A percentile compares a stretch with the other conserved stretches of the same genome.
Evolutionary conservation across 2,888 invertebrate genomes (phyloP).

Genomic region (Halocaridina rubra): DNA sequence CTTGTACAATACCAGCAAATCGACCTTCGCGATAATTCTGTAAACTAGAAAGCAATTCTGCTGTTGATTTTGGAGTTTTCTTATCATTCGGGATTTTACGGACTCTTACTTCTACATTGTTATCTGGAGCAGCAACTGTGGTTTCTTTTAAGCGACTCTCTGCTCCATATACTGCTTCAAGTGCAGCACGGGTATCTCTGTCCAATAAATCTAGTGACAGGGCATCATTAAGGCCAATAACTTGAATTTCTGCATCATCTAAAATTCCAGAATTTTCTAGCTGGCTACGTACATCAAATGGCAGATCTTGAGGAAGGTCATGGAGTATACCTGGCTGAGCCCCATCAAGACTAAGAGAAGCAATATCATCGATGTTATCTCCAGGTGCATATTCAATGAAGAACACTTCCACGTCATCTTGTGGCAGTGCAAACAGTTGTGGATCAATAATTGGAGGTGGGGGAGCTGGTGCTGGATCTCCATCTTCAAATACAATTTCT

Average conservation of each 20-base stretch:
- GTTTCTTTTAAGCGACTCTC: conserved; percentile 29
- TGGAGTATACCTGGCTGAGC: conserved; percentile 54
- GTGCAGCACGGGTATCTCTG: conserved; percentile 34
- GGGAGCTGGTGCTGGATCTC: conserved; percentile 47
- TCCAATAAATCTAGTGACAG: conserved; percentile 33
- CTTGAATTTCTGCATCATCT: conserved; percentile 57
- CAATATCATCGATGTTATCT: conserved; percentile 51
- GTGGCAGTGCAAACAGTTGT: conserved; percentile 39
- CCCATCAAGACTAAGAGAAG: conserved; percentile 28
- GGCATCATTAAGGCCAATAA: conserved; percentile 54
- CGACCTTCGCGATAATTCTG: conserved; percentile 41
- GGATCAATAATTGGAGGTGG: conserved; percentile 57
- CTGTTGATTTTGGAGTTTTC: not conserved
- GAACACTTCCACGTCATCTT: conserved; percentile 60
- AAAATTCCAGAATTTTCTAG: conserved; percentile 50
- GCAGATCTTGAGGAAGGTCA: conserved; percentile 56
- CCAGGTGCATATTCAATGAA: conserved; percentile 59
- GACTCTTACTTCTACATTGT: conserved; percentile 46
- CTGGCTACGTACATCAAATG: conserved; percentile 43
- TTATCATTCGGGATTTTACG: conserved; percentile 38
- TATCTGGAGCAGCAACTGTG: conserved; percentile 16
- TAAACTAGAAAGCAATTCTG: conserved; percentile 40
- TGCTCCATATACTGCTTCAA: conserved; percentile 45
- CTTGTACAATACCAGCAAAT: conserved; percentile 48
- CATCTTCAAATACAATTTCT: conserved; percentile 62